Evolutionary conservation across 2,888 invertebrate species (phyloP).

Genomic region (Brachyptera risi): DNA sequence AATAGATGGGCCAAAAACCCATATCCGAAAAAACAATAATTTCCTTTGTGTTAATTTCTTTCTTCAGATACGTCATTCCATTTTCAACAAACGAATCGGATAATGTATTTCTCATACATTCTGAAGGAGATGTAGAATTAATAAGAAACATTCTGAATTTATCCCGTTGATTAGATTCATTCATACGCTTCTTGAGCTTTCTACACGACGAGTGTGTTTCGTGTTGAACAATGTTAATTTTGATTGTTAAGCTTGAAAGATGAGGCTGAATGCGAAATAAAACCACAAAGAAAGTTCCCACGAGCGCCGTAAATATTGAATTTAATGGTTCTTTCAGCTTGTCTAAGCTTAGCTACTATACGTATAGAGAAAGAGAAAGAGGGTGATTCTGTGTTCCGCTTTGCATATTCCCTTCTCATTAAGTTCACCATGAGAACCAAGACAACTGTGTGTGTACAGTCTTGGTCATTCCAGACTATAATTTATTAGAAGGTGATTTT

Average conservation of each 20-base stretch:
- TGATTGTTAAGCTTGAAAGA: slow-evolving; percentile 8
- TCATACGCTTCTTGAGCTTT: not conserved
- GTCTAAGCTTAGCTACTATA: not conserved
- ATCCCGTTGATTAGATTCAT: slow-evolving; percentile 11
- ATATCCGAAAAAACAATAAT: too few species aligned
- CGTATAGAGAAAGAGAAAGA: not conserved
- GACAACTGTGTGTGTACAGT: slow-evolving; percentile 10
- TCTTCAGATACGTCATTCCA: too few species aligned
- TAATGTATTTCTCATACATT: not conserved
- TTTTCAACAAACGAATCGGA: too few species aligned
- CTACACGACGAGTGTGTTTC: not conserved
- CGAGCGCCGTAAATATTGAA: slow-evolving; percentile 18
- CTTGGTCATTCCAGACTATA: slow-evolving; percentile 17
- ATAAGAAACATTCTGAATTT: slow-evolving; percentile 5
- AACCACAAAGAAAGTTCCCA: slow-evolving; percentile 8
- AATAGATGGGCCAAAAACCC: too few species aligned
- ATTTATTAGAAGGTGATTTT: too few species aligned
- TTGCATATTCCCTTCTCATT: slow-evolving; percentile 14
- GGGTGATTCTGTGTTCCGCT: not conserved
- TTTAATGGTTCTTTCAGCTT: slow-evolving; percentile 8
- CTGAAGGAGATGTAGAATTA: slow-evolving; percentile 1
- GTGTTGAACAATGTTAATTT: slow-evolving; percentile 16
- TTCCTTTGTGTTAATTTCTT: too few species aligned
- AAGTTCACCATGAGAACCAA: slow-evolving; percentile 3
- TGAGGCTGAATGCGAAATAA: slow-evolving; percentile 15